Conservation (phyloP, 2,888 invertebrate species). For the Anticlea derivata region DNA sequence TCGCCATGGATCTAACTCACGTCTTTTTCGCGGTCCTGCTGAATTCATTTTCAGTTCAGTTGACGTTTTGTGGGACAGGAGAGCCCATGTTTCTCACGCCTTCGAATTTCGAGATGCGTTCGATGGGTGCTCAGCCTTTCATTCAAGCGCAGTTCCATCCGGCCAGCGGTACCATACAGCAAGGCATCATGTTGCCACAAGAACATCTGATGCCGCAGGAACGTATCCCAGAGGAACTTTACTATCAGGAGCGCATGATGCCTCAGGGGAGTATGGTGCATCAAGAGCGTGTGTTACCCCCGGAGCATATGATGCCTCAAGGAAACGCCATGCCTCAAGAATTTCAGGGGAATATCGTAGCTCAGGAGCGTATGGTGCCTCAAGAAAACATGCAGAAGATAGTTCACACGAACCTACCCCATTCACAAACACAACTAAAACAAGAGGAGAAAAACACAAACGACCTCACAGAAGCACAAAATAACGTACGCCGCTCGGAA, state of each 20-base stretch:
- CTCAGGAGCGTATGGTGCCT: slow-evolving; percentile 15
- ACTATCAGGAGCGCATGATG: slow-evolving; percentile 24
- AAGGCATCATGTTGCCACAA: slow-evolving; percentile 23
- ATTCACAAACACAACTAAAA: slow-evolving; percentile 7
- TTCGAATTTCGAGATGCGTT: slow-evolving; percentile 45
- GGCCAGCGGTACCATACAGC: slow-evolving; percentile 25
- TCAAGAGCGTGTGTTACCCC: slow-evolving; percentile 14
- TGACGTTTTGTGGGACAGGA: slow-evolving; percentile 41
- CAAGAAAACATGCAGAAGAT: slow-evolving; percentile 25
- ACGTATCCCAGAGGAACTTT: slow-evolving; percentile 18
- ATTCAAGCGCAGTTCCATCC: slow-evolving; percentile 31
- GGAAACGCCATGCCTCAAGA: slow-evolving; percentile 1
- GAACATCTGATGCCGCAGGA: slow-evolving; percentile 20
- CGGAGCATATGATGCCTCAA: slow-evolving; percentile 14
- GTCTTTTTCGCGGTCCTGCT: slow-evolving; percentile 43
- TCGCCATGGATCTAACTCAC: slow-evolving; percentile 52
- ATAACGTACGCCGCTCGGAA: slow-evolving; percentile 8
- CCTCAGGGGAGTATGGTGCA: slow-evolving; percentile 14
- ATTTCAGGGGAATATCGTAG: background rate
- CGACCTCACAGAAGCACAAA: slow-evolving; percentile 8
- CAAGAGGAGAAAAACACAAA: slow-evolving; percentile 18
- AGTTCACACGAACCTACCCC: slow-evolving; percentile 20
- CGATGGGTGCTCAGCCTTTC: slow-evolving; percentile 38
- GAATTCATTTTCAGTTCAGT: slow-evolving; percentile 39
- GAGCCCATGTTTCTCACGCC: slow-evolving; percentile 52